Percentiles rank a stretch among this genome's conserved stretches.
These are phyloP conservation scores for Leptinotarsa juncta DNA, from an alignment of 2,888 invertebrate species.

Conservation along the genomic window DNA sequence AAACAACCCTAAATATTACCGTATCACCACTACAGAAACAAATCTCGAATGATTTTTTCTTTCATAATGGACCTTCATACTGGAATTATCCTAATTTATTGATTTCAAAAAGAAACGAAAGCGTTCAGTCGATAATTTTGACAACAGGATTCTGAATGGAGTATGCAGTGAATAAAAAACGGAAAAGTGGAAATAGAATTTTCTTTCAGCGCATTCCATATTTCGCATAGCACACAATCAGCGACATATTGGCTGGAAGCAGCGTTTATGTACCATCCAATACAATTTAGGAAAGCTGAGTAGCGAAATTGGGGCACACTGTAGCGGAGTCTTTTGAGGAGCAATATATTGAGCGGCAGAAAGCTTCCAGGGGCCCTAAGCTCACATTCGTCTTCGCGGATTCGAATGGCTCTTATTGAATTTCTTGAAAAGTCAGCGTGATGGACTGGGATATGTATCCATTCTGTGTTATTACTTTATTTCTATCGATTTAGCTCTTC, in stretches of 20 bases:
- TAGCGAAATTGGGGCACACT: conserved; percentile 33
- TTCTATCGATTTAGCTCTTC: conserved; percentile 59
- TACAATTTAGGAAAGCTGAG: conserved; percentile 34
- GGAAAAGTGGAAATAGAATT: background rate
- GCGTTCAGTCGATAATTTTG: background rate
- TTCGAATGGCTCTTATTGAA: conserved; percentile 60
- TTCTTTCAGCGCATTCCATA: background rate
- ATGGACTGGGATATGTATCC: conserved; percentile 63
- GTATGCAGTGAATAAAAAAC: background rate
- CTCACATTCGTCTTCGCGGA: conserved; percentile 59
- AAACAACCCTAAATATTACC: too few species aligned
- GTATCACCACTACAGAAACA: too few species aligned
- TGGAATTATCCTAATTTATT: background rate
- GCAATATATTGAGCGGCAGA: conserved; percentile 40
- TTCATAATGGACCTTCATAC: too few species aligned
- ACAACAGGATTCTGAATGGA: background rate
- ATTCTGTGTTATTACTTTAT: conserved; percentile 63
- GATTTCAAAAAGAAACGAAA: background rate
- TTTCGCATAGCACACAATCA: conserved; percentile 19
- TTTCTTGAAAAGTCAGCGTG: conserved; percentile 60
- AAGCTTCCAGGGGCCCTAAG: conserved; percentile 45
- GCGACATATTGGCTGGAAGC: conserved; percentile 28
- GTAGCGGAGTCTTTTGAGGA: conserved; percentile 34
- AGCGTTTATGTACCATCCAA: conserved; percentile 26
- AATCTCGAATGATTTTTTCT: too few species aligned